These are phyloP conservation scores for Xiphophorus hellerii DNA, from an alignment of 2,113 vertebrate genomes.

Conservation along the genomic window DNA sequence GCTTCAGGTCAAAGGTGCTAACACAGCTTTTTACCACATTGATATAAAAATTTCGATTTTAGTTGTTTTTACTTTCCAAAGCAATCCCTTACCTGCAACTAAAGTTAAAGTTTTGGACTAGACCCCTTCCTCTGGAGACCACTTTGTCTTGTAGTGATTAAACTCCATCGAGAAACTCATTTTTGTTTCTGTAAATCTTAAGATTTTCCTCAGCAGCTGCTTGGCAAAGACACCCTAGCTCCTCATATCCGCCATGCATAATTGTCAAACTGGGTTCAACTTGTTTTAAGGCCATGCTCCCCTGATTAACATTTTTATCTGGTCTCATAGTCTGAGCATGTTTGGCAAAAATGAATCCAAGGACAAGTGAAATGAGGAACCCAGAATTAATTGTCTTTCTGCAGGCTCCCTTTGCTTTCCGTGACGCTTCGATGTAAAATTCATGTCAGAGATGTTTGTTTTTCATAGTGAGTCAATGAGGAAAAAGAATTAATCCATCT, in stretches of 20 bases:
- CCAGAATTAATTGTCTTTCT: conserved; percentile 21
- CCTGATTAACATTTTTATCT: conserved; percentile 36
- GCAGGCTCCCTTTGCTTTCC: not conserved
- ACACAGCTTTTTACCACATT: not conserved
- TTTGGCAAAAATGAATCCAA: conserved; percentile 30
- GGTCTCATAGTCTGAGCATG: not conserved
- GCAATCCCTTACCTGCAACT: not conserved
- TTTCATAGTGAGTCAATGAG: conserved; percentile 20
- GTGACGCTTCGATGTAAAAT: conserved; percentile 5
- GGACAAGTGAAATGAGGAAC: not conserved
- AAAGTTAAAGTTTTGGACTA: not conserved
- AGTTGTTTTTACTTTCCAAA: not conserved
- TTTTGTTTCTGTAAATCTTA: not conserved
- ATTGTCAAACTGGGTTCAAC: conserved; percentile 7
- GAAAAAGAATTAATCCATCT: conserved; percentile 33
- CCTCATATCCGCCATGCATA: conserved; percentile 3
- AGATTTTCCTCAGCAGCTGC: not conserved
- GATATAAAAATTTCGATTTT: not conserved
- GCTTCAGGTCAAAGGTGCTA: too few species aligned
- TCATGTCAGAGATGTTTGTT: conserved; percentile 48
- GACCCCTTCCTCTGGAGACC: not conserved
- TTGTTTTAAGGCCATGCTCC: conserved; percentile 11
- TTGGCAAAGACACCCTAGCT: not conserved
- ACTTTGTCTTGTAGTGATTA: not conserved
- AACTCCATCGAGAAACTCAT: not conserved